Conservation (phyloP, 2,888 invertebrate genomes). For the Tipula unca region DNA sequence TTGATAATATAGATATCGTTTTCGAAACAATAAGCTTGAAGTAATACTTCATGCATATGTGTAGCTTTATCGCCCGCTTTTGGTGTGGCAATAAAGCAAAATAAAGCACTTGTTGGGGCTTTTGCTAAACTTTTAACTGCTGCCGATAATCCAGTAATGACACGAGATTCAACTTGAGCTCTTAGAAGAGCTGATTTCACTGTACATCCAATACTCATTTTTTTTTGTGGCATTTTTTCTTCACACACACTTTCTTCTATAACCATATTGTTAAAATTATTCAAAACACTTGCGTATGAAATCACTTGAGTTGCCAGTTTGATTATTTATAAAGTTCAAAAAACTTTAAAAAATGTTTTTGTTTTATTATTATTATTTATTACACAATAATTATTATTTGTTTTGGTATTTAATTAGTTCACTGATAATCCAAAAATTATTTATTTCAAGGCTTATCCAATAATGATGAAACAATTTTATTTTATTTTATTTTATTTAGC, state of each 20-base stretch:
- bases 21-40: conserved; percentile 71
- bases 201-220: conserved; percentile 34
- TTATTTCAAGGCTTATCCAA: neutral
- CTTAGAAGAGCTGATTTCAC: conserved; percentile 36
- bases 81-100: conserved; percentile 60
- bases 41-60: conserved; percentile 67
- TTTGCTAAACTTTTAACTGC: conserved; percentile 39
- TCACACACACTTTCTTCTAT: conserved; percentile 25
- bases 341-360: neutral
- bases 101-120: conserved; percentile 50
- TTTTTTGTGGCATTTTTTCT: conserved; percentile 28
- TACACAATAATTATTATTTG: neutral
- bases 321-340: neutral
- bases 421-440: neutral
- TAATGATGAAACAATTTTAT: neutral
- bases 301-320: conserved; percentile 28
- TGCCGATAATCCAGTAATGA: conserved; percentile 39
- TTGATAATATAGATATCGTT: conserved; percentile 69
- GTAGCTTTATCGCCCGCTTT: conserved; percentile 63
- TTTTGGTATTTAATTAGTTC: neutral
- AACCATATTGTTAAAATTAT: conserved; percentile 26
- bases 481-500: neutral
- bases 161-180: conserved; percentile 38
- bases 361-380: neutral
- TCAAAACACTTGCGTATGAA: conserved; percentile 24